Evolutionary conservation across 2,797 vertebrate species (phyloP).

Genomic region (Etheostoma perlongum): DNA sequence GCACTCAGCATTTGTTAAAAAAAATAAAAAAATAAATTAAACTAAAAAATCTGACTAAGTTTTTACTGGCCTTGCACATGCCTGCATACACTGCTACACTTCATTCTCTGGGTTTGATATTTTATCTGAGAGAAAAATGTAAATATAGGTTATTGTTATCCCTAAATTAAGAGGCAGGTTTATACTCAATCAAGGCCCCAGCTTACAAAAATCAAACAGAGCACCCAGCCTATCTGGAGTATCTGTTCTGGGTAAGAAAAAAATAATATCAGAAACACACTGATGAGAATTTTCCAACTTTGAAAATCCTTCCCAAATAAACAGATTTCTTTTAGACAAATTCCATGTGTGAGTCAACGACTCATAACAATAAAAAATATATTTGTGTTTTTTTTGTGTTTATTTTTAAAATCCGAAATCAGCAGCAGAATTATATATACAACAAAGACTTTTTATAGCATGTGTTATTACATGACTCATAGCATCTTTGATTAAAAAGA

Average conservation of each 20-base stretch:
- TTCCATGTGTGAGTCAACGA: constrained; percentile 53
- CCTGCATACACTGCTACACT: constrained; percentile 22
- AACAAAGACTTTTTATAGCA: constrained; percentile 51
- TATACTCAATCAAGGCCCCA: constrained; percentile 66
- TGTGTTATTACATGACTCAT: constrained; percentile 53
- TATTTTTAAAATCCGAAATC: constrained; percentile 59
- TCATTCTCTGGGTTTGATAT: constrained; percentile 49
- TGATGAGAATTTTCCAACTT: constrained; percentile 68
- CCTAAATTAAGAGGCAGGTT: constrained; percentile 68
- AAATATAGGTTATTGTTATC: constrained; percentile 70
- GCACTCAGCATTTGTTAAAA: constrained; percentile 30
- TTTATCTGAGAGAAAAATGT: constrained; percentile 67
- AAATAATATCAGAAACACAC: constrained; percentile 50
- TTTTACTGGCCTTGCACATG: constrained; percentile 40
- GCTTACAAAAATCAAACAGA: constrained; percentile 62
- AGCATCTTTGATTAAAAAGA: constrained; percentile 29
- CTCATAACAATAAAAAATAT: constrained; percentile 67
- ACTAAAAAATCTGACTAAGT: constrained; percentile 29
- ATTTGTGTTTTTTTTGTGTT: constrained; percentile 4
- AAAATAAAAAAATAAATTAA: too few relatives aligned
- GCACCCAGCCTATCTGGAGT: constrained; percentile 47
- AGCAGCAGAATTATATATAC: constrained; percentile 54
- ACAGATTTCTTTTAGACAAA: constrained; percentile 48
- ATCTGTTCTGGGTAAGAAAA: constrained; percentile 52
- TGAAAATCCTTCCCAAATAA: constrained; percentile 68